Base-by-base conservation (phyloP, 2,888 invertebrate species). In the Thelaira solivaga region DNA sequence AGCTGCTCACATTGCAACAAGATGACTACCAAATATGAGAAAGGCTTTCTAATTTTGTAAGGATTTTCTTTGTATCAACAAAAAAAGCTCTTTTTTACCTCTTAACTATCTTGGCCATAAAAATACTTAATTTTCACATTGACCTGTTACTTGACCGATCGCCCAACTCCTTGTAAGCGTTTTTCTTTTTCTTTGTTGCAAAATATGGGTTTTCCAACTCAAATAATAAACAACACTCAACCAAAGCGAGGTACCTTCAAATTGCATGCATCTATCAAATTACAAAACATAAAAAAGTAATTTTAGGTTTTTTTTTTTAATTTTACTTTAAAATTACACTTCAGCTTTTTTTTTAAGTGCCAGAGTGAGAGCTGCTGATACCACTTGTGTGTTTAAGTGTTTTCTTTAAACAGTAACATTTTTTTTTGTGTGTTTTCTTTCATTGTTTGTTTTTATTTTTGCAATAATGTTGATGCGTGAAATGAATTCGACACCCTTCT, bases 401-500 rank as follows among this genome's bases (percentile, higher is more conserved):
- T 67, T 74, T 74, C 67, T 67, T 74, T 61, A 74, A 67, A 74
- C 59, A 26, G 29, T 31, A 11, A n/a, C n/a, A n/a, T n/a, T n/a
- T n/a, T n/a, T n/a, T n/a, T n/a, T n/a, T n/a, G n/a, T n/a, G n/a
- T n/a, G n/a, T n/a, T 20, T 31, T 31, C 41, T 49, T 47, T 22
- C n/a, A 2, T 22, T 53, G 6, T 47, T 26, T 1, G 16, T 10
- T 36, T 45, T 41, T 76, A 65, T 71, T 53, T 78, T 74, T 59
- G 74, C 74, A 78, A 74, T 71, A 74, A 78, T 53, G 65, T 71
- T 74, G 74, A 78, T 78, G 78, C 78, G 65, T 78, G 61, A 78
- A 78, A 74, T 74, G 74, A 78, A 78, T 78, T 78, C 65, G 78
- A 78, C 78, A 78, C 74, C 78, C 78, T 74, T 65, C 78, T 71